These are phyloP conservation scores for Aphaenogaster floridana DNA, from an alignment of 1,140 invertebrate species.

Conservation along the genomic window DNA sequence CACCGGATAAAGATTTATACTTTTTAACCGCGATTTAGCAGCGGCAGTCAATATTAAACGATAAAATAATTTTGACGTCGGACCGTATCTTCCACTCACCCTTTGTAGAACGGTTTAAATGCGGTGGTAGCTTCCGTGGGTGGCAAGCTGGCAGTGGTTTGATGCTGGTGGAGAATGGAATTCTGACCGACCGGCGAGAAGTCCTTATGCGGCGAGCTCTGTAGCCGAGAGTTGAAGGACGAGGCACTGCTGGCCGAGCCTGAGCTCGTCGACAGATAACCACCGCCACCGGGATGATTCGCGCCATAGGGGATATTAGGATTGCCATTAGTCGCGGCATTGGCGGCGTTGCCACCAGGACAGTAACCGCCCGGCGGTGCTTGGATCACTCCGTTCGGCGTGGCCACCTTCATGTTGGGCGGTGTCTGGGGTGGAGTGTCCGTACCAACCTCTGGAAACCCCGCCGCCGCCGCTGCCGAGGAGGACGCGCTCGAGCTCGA, in stretches of 20 bases:
- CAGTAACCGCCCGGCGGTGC: conserved; percentile 88
- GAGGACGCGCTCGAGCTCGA: conserved; percentile 85
- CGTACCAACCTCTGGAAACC: conserved; percentile 95
- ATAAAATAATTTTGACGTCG: background rate
- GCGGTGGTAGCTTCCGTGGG: conserved; percentile 89
- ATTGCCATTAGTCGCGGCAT: conserved; percentile 77
- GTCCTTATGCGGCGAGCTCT: conserved; percentile 88
- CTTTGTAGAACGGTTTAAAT: conserved; percentile 96
- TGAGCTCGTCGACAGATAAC: conserved; percentile 87
- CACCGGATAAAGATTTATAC: background rate
- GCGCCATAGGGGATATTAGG: conserved; percentile 84
- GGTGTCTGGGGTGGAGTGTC: conserved; percentile 97
- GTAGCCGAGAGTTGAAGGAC: conserved; percentile 86
- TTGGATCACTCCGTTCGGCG: conserved; percentile 90
- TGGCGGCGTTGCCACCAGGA: conserved; percentile 84
- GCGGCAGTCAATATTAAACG: background rate
- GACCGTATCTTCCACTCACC: conserved; percentile 87
- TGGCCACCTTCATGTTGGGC: conserved; percentile 95
- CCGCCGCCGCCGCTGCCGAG: conserved; percentile 87
- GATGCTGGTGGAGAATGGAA: conserved; percentile 84
- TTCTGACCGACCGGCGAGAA: conserved; percentile 85
- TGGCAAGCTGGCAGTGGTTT: conserved; percentile 84
- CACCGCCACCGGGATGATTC: conserved; percentile 84
- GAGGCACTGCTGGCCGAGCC: conserved; percentile 86
- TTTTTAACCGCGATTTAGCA: background rate